Percentiles rank a stretch among this genome's conserved stretches.
Evolutionary conservation across 2,888 invertebrate species (phyloP).

Genomic region (Liodrosophila aerea): DNA sequence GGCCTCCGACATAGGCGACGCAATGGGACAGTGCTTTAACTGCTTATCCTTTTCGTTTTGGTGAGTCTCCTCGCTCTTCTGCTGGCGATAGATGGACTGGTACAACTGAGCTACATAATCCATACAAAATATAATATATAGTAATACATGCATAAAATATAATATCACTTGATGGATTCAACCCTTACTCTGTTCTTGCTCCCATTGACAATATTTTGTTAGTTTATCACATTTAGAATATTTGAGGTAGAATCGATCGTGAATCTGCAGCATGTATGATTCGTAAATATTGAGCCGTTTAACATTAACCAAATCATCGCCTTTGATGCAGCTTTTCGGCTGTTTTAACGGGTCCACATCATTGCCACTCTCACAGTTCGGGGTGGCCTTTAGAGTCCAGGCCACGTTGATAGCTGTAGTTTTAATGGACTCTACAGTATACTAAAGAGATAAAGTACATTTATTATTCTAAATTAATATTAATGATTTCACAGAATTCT

Average conservation of each 20-base stretch:
- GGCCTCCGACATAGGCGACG: too few species aligned
- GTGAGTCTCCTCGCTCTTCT: slow-evolving; percentile 39
- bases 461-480: too few species aligned
- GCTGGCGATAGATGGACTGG: slow-evolving; percentile 39
- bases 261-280: slow-evolving; percentile 93
- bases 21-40: slow-evolving; percentile 1
- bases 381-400: slow-evolving; percentile 92
- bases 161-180: too few species aligned
- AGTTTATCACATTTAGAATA: slow-evolving; percentile 89
- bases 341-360: slow-evolving; percentile 85
- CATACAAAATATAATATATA: not conserved
- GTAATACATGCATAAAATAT: not conserved
- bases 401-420: slow-evolving; percentile 92
- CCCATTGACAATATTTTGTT: slow-evolving; percentile 91
- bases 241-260: slow-evolving; percentile 92
- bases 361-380: slow-evolving; percentile 82
- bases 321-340: slow-evolving; percentile 87
- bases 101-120: slow-evolving; percentile 38
- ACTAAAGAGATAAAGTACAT: slow-evolving; percentile 83
- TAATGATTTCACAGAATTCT: too few species aligned
- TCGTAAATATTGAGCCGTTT: slow-evolving; percentile 93
- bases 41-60: slow-evolving; percentile 24
- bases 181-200: slow-evolving; percentile 85
- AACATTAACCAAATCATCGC: slow-evolving; percentile 91
- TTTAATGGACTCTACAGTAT: slow-evolving; percentile 92